Percentiles rank a stretch among this genome's conserved stretches.
These are phyloP conservation scores for Oenanthe melanoleuca DNA, from an alignment of 2,113 vertebrate species.

Conservation along the genomic window DNA sequence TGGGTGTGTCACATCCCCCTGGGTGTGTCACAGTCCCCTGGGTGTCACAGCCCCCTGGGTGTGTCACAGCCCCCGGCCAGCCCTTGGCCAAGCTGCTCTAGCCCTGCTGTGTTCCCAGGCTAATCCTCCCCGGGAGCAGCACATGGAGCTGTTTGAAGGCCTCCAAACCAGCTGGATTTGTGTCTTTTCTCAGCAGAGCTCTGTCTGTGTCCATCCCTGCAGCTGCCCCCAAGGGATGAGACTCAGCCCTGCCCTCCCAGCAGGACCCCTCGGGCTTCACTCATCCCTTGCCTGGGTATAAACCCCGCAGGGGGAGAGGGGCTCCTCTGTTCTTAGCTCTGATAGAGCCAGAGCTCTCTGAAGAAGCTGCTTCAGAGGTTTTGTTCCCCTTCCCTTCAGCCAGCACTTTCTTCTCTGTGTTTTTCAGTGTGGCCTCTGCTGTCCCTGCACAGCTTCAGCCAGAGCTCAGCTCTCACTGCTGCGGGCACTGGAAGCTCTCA, in stretches of 20 bases:
- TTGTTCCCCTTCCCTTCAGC: neutral
- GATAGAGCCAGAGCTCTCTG: neutral
- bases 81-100: no score
- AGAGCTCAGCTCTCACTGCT: neutral
- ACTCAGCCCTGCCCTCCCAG: neutral
- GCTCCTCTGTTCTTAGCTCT: neutral
- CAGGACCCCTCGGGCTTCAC: neutral
- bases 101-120: neutral
- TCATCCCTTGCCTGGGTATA: neutral
- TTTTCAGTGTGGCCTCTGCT: neutral
- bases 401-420: neutral
- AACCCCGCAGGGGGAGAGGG: neutral
- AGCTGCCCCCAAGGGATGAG: neutral
- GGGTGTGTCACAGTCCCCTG: no score
- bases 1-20: no score
- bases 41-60: neutral
- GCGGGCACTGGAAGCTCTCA: conserved; percentile 19
- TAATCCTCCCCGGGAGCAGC: rapidly evolving
- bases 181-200: neutral
- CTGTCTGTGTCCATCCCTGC: neutral
- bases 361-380: neutral
- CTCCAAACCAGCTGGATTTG: neutral
- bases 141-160: neutral
- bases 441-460: neutral
- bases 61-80: neutral